Conservation (phyloP, 1,140 invertebrate genomes). For the Apis laboriosa region DNA sequence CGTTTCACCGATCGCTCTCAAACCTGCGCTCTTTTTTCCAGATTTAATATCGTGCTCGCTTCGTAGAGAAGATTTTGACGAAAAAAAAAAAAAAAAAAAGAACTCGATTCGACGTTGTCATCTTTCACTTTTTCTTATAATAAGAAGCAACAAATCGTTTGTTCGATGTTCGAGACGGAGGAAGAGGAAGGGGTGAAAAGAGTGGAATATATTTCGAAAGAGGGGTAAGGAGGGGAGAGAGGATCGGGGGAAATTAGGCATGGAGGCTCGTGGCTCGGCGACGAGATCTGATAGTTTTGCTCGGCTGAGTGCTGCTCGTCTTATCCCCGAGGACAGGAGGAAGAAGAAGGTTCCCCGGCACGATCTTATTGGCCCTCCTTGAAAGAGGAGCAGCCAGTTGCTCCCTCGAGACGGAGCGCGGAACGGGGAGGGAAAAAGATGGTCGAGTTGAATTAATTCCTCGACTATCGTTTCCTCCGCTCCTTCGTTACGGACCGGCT, state of each 20-base stretch:
- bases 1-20: neutral
- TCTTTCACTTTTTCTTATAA: too few species aligned
- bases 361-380: slow-evolving; percentile 50
- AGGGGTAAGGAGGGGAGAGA: too few species aligned
- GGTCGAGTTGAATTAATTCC: slow-evolving; percentile 53
- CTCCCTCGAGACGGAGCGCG: slow-evolving; percentile 33
- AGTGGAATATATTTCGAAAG: neutral
- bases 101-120: too few species aligned
- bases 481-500: slow-evolving; percentile 45
- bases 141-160: neutral
- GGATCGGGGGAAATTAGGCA: neutral
- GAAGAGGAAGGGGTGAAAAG: too few species aligned
- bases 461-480: slow-evolving; percentile 38
- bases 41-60: neutral
- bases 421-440: slow-evolving; percentile 30
- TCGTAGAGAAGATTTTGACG: neutral
- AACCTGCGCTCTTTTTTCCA: neutral
- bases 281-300: slow-evolving; percentile 44
- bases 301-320: slow-evolving; percentile 31
- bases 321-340: slow-evolving; percentile 41
- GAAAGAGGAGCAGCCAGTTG: slow-evolving; percentile 49
- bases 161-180: too few species aligned
- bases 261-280: neutral
- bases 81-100: too few species aligned
- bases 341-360: slow-evolving; percentile 23